phyloP scores from a whole-genome alignment of 2,113 vertebrate species.

The Lynx canadensis region DNA sequence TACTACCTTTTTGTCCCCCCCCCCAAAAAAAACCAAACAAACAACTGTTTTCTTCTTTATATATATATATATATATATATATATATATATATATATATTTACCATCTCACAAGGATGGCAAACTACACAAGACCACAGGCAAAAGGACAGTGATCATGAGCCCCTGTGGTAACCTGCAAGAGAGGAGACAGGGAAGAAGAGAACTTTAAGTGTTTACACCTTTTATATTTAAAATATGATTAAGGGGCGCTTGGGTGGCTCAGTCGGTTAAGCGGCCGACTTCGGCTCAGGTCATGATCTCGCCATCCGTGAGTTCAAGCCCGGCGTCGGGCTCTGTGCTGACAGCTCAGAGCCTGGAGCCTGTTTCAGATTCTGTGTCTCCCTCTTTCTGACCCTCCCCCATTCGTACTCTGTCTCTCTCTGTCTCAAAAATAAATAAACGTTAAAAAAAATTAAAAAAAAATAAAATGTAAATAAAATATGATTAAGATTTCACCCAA shows the following conservation, averaged over 20 bases:
- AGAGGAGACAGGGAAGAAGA: background rate
- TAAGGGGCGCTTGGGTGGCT: too few species aligned
- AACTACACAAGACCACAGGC: background rate
- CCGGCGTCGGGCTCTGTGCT: too few species aligned
- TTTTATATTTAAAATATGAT: background rate
- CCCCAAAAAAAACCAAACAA: background rate
- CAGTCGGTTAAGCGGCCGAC: too few species aligned
- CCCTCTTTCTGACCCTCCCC: too few species aligned
- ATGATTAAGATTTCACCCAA: background rate
- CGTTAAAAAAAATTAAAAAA: too few species aligned
- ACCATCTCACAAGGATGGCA: background rate
- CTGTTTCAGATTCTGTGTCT: too few species aligned
- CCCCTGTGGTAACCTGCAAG: background rate
- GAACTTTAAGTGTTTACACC: background rate
- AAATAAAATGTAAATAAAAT: background rate
- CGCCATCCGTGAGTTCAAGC: too few species aligned
- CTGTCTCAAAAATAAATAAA: too few species aligned
- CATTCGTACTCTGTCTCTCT: rapidly evolving
- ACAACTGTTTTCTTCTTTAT: too few species aligned
- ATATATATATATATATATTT: background rate
- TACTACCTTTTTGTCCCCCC: background rate
- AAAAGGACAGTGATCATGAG: rapidly evolving
- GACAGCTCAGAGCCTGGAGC: too few species aligned
- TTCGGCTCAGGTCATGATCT: too few species aligned
- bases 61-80: too few species aligned